Base-by-base conservation (phyloP, 2,797 vertebrate species). In the Aplochiton taeniatus region DNA sequence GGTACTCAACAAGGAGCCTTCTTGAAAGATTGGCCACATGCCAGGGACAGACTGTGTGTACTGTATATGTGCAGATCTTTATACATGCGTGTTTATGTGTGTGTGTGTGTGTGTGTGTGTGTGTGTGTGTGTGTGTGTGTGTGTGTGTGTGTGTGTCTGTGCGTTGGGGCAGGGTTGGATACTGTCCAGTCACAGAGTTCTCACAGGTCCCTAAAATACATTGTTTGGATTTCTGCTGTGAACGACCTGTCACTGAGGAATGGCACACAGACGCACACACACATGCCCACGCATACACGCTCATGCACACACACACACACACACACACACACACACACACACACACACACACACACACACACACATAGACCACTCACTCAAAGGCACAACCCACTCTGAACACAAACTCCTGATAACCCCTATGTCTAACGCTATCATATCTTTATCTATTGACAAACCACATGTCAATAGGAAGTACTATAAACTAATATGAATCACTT, bases 161-260 rank as follows among this genome's bases (percentile, higher is more conserved):
- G 16, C 9, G 9, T 2, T 10, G 2, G 16, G 8, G 4, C 51
- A 58, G 47, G 18, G 9, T 2, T 11, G 31, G 31, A 31, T 2
- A 31, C 31, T 31, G 31, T 31, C 31, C 31, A 31, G 31, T 17
- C 50, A 16, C 50, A 16, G 14, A 16, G 50, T 61, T 61, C 58
- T 61, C 58, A 61, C 58, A 61, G 58, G 58, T 61, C 18, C 12
- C 58, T 61, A 61, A 49, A 61, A 49, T 61, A 49, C 45, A 16
- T 60, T 60, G 58, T 60, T 60, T 60, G 19, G 16, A 45, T 60
- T 45, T 60, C 16, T 59, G 16, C 45, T 46, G 43, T 60, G 45
- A 46, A 20, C 19, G 17, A 18, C 58, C 16, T 59, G 54, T 57
- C 58, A 60, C 58, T 46, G 58, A 46, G 45, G 45, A 46, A 60